phyloP scores from a whole-genome alignment of 2,888 invertebrate genomes.

The Drosophila anceps region DNA sequence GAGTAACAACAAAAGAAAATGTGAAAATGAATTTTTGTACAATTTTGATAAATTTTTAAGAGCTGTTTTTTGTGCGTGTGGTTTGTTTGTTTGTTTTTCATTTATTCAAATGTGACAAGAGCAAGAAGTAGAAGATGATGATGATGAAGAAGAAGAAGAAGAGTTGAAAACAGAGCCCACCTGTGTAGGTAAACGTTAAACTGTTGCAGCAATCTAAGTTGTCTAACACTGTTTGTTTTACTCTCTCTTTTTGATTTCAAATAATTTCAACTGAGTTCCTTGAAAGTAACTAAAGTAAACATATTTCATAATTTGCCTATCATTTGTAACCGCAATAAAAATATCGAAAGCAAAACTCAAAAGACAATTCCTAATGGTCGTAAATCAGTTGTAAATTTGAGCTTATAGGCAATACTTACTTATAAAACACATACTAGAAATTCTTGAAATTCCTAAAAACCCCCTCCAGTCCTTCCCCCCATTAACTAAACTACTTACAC shows the following conservation, averaged over 20 bases:
- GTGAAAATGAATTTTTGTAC: conserved; percentile 63
- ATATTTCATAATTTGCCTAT: conserved; percentile 42
- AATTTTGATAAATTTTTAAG: conserved; percentile 80
- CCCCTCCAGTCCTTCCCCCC: neutral
- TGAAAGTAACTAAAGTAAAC: conserved; percentile 48
- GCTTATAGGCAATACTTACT: conserved; percentile 75
- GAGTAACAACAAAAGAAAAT: conserved; percentile 30
- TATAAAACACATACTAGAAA: conserved; percentile 47
- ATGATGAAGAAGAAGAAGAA: conserved; percentile 34
- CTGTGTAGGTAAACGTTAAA: conserved; percentile 69
- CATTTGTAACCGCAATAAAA: conserved; percentile 37
- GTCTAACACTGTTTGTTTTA: conserved; percentile 27
- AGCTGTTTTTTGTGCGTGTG: conserved; percentile 66
- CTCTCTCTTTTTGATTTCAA: conserved; percentile 1
- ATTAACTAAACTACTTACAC: conserved; percentile 29
- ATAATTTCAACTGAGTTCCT: conserved; percentile 44
- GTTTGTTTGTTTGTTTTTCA: conserved; percentile 47
- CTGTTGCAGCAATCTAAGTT: conserved; percentile 48
- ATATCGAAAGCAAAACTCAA: conserved; percentile 2
- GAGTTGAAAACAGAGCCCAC: conserved; percentile 67
- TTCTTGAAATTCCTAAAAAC: conserved; percentile 25
- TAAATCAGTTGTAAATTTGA: conserved; percentile 81
- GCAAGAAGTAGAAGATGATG: conserved; percentile 21
- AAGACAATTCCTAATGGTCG: conserved; percentile 54
- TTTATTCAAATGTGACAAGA: conserved; percentile 48